phyloP scores from a whole-genome alignment of 1,140 invertebrate species.

The Papilio aristodemus region DNA sequence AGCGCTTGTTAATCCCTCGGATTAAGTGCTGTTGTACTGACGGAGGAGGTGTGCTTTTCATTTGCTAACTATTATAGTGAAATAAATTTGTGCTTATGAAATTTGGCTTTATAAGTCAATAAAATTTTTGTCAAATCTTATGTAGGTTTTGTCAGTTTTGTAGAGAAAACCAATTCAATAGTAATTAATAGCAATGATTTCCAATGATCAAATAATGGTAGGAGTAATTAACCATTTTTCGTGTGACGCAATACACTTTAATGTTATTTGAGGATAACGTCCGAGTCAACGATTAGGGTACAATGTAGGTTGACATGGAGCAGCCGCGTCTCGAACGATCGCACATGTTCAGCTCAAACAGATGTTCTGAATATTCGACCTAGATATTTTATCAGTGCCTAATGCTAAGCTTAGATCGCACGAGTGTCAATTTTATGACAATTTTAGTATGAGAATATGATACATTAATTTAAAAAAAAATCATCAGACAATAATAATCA shows the following conservation, averaged over 20 bases:
- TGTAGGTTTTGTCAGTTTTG: too few relatives aligned
- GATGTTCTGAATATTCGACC: slow-evolving; percentile 19
- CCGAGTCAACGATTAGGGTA: slow-evolving; percentile 8
- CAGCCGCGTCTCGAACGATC: slow-evolving; percentile 4
- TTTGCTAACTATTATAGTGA: background rate
- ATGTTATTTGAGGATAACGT: slow-evolving; percentile 6
- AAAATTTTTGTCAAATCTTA: background rate
- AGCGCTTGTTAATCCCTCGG: slow-evolving; percentile 14
- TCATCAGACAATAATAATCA: too few relatives aligned
- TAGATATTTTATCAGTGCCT: background rate
- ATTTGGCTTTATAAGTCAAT: too few relatives aligned
- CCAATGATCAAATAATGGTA: slow-evolving; percentile 1
- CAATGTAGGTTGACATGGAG: slow-evolving; percentile 19
- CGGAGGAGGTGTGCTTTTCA: background rate
- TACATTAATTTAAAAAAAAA: too few relatives aligned
- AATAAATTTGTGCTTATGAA: background rate
- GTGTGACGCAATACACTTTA: slow-evolving; percentile 9
- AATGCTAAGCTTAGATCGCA: background rate
- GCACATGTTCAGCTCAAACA: background rate
- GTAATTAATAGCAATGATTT: too few relatives aligned
- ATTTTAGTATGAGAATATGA: background rate
- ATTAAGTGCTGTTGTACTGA: slow-evolving; percentile 21
- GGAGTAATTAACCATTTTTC: background rate
- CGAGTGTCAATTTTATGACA: background rate
- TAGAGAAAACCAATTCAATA: too few relatives aligned